Evolutionary conservation across 2,888 invertebrate species (phyloP), one percentile per base, ranked within the genome.

Genomic region (Leptarthrus brevirostris): DNA sequence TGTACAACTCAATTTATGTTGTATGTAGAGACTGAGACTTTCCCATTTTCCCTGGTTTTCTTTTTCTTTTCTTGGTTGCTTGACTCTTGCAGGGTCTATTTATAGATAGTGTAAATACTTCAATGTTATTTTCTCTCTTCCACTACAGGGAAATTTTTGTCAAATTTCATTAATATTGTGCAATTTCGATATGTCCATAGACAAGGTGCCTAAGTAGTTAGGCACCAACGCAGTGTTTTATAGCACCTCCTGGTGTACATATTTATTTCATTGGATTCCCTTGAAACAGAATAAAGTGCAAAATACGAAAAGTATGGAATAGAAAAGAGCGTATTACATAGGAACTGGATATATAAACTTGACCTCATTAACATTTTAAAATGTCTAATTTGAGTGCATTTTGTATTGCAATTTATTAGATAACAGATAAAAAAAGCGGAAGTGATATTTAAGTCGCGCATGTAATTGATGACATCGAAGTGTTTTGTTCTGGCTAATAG

Each of bases 371-470:
- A 8, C 24, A 4, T n/a, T 34, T 24, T 44, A 64, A 22, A 14
- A 18, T 44, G 3, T 14, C 14, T 14, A n/a, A 64, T 1, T 64
- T 24, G 14, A 24, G 6, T 16, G n/a, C 12, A 24, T 64, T 64
- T 22, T 64, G 24, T 24, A 14, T 4, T 14, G 22, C 4, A 40
- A 20, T 14, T n/a, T 22, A 44, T 64, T 64, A 64, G 64, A 26
- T 64, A 64, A 64, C 44, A 14, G 64, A 36, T 64, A 36, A 47
- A 16, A 36, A 44, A 64, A 64, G 44, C 64, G 64, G 64, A 64
- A 64, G 64, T 64, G 44, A 24, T n/a, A 44, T 24, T 24, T 47
- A 44, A 20, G 22, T 44, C 47, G 20, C 10, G 24, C 4, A 14
- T 44, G 22, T 24, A 16, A 64, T 64, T 44, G 64, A 64, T 40